Conservation (phyloP, 2,797 vertebrate species). For the Coracias cyanogaster region DNA sequence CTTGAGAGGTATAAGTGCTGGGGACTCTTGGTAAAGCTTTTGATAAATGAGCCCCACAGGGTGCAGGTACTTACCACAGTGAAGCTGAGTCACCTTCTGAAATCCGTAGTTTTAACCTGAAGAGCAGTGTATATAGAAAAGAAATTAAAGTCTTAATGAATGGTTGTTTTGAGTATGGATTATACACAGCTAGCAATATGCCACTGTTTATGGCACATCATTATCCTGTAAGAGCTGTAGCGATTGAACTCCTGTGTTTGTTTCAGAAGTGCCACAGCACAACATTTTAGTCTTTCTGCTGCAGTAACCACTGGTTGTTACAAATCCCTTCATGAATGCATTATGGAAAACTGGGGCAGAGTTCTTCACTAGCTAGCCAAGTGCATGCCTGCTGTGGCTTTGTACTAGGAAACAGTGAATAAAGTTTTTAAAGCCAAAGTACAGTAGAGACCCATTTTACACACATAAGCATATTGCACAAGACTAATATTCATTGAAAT, state of each 20-base stretch:
- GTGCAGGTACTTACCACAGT: neutral
- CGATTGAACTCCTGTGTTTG: conserved; percentile 73
- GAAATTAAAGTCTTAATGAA: conserved; percentile 37
- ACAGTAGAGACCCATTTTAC: conserved; percentile 62
- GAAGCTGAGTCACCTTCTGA: neutral
- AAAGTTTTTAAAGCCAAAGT: conserved; percentile 64
- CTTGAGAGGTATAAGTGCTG: neutral
- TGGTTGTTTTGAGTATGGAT: conserved; percentile 53
- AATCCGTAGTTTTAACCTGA: conserved; percentile 2
- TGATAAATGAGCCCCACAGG: neutral
- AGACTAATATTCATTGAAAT: conserved; percentile 18
- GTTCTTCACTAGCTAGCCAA: conserved; percentile 76
- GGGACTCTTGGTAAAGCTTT: neutral
- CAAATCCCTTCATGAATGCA: conserved; percentile 78
- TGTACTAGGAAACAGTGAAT: conserved; percentile 68
- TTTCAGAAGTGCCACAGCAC: conserved; percentile 64
- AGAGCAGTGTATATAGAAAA: neutral
- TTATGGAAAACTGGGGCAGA: conserved; percentile 79
- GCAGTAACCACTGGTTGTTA: conserved; percentile 74
- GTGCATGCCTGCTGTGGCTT: conserved; percentile 76
- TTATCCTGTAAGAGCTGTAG: conserved; percentile 59
- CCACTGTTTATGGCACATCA: conserved; percentile 60
- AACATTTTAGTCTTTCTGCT: conserved; percentile 66
- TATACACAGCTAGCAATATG: conserved; percentile 63
- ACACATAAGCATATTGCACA: conserved; percentile 38